These are phyloP conservation scores for Pristis pectinata DNA, from an alignment of 2,797 vertebrate species.

Conservation along the genomic window DNA sequence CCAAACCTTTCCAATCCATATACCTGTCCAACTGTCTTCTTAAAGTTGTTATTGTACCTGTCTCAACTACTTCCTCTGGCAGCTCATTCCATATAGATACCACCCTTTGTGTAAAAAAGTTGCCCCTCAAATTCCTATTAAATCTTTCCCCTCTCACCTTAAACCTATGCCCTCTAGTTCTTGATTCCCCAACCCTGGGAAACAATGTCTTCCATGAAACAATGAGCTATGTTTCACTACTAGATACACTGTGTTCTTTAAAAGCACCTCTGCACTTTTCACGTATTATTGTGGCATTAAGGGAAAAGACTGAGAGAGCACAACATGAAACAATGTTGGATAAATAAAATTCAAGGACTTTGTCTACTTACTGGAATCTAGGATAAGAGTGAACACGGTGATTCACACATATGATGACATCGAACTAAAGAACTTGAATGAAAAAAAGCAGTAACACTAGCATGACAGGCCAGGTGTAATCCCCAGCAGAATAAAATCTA, in stretches of 20 bases:
- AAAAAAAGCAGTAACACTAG: background rate
- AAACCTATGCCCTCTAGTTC: too few relatives aligned
- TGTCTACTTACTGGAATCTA: too few relatives aligned
- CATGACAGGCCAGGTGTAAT: background rate
- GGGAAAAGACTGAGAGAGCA: background rate
- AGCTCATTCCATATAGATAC: too few relatives aligned
- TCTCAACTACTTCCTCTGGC: too few relatives aligned
- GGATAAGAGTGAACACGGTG: background rate
- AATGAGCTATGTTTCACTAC: background rate
- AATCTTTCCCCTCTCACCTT: too few relatives aligned
- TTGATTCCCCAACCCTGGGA: too few relatives aligned
- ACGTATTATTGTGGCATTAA: background rate
- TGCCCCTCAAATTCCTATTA: too few relatives aligned
- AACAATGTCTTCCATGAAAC: too few relatives aligned
- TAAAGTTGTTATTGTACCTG: too few relatives aligned
- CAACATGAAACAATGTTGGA: background rate
- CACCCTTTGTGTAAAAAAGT: too few relatives aligned
- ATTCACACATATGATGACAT: background rate
- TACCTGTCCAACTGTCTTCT: too few relatives aligned
- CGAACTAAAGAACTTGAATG: background rate
- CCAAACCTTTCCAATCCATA: too few relatives aligned
- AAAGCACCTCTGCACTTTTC: background rate
- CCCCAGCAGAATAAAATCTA: background rate
- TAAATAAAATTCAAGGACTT: background rate
- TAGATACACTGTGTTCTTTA: background rate